Percentiles rank a stretch among this genome's conserved stretches.
Evolutionary conservation across 2,888 invertebrate species (phyloP).

Genomic region (Trachelus stipa): DNA sequence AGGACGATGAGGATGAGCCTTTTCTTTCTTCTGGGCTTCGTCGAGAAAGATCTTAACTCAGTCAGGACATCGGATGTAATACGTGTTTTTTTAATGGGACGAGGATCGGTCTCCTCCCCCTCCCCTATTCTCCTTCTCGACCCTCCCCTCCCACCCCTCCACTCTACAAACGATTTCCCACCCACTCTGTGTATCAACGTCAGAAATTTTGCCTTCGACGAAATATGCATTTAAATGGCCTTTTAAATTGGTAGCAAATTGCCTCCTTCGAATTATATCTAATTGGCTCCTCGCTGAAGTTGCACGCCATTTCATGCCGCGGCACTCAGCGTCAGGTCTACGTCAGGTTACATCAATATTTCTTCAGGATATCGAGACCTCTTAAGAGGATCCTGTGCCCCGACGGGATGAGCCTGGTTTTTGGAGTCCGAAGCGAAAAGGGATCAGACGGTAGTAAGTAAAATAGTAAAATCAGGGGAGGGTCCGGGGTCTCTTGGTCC

Average conservation of each 20-base stretch:
- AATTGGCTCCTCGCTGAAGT: constrained; percentile 24
- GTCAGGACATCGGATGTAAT: constrained; percentile 32
- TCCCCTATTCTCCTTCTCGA: not conserved
- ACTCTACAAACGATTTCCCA: constrained; percentile 19
- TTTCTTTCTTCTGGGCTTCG: constrained; percentile 29
- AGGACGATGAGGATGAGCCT: constrained; percentile 14
- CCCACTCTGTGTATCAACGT: constrained; percentile 28
- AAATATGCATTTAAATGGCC: constrained; percentile 52
- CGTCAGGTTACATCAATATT: too few relatives aligned
- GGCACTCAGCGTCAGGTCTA: too few relatives aligned
- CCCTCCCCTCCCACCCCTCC: constrained; percentile 21
- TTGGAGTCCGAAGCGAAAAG: too few relatives aligned
- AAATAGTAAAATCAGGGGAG: too few relatives aligned
- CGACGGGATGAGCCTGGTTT: too few relatives aligned
- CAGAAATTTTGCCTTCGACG: constrained; percentile 40
- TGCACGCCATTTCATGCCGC: too few relatives aligned
- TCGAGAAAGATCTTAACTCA: constrained; percentile 29
- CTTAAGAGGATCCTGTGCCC: too few relatives aligned
- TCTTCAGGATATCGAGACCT: too few relatives aligned
- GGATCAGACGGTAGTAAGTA: too few relatives aligned
- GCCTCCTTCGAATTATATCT: constrained; percentile 29
- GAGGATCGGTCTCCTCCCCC: not conserved
- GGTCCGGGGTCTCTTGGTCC: too few relatives aligned
- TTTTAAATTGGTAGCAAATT: constrained; percentile 43
- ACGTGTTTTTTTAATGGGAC: constrained; percentile 31